Evolutionary conservation across 92 coral and sea anemone genomes (phyloP).

Genomic region (Porites cylindrica): DNA sequence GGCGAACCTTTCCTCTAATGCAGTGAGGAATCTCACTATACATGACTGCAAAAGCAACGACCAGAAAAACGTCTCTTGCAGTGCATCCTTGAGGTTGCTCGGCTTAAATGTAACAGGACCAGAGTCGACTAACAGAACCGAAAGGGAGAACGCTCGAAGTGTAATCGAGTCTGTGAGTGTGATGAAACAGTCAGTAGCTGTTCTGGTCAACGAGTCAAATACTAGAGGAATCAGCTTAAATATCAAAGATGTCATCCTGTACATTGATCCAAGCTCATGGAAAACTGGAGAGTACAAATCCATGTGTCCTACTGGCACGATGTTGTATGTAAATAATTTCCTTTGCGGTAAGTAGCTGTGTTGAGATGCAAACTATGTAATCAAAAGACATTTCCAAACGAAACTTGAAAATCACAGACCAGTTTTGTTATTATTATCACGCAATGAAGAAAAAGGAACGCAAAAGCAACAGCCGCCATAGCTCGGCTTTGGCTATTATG

Average conservation of each 20-base stretch:
- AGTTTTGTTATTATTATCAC: too few relatives aligned
- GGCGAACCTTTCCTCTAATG: constrained; percentile 52
- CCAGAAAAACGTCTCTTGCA: constrained; percentile 38
- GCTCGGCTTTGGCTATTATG: too few relatives aligned
- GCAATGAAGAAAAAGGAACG: too few relatives aligned
- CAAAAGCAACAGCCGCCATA: too few relatives aligned
- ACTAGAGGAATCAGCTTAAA: constrained; percentile 27
- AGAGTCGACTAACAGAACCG: constrained; percentile 30
- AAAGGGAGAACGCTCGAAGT: constrained; percentile 54
- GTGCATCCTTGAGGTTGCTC: constrained; percentile 47
- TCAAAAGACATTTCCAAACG: not conserved
- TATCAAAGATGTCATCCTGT: constrained; percentile 15
- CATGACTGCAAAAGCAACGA: constrained; percentile 20
- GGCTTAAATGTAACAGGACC: constrained; percentile 59
- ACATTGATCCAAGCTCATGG: constrained; percentile 54
- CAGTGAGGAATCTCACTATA: constrained; percentile 26
- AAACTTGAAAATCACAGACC: not conserved
- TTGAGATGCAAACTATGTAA: too few relatives aligned
- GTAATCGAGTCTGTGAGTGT: constrained; percentile 65
- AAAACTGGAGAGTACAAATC: constrained; percentile 47
- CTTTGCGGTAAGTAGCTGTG: constrained; percentile 69
- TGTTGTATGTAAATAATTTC: constrained; percentile 51
- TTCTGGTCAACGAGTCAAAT: constrained; percentile 61
- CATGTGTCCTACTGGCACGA: constrained; percentile 61
- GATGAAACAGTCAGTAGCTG: constrained; percentile 47